These are phyloP conservation scores for Phenganax marumi DNA, from an alignment of 92 coral and sea anemone species.

Conservation along the genomic window DNA sequence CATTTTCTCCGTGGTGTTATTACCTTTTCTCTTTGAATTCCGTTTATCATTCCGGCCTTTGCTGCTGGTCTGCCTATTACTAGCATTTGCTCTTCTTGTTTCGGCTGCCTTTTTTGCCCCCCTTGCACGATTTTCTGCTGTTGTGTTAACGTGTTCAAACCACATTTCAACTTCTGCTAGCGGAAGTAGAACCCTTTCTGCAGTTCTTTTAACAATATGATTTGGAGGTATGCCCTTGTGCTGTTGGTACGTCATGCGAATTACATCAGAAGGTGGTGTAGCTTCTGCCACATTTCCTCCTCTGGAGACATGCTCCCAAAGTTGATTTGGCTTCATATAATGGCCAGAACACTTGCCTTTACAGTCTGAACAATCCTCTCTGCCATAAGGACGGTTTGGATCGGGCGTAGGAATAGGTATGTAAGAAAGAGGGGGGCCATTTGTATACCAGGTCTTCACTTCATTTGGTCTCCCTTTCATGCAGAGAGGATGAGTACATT, in stretches of 20 bases:
- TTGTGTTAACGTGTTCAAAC: slow-evolving; percentile 54
- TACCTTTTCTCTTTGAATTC: slow-evolving; percentile 12
- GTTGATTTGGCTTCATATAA: slow-evolving; percentile 51
- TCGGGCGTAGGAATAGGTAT: slow-evolving; percentile 43
- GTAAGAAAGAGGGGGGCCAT: slow-evolving; percentile 39
- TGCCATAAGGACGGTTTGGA: slow-evolving; percentile 36
- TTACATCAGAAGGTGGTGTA: slow-evolving; percentile 56
- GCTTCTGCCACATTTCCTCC: slow-evolving; percentile 55
- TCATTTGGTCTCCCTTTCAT: slow-evolving; percentile 1
- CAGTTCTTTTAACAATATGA: slow-evolving; percentile 38
- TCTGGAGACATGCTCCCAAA: slow-evolving; percentile 52
- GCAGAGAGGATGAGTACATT: slow-evolving; percentile 51
- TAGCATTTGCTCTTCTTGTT: slow-evolving; percentile 50
- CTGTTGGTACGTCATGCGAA: slow-evolving; percentile 47
- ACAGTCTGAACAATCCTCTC: slow-evolving; percentile 47
- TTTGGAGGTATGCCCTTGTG: slow-evolving; percentile 37
- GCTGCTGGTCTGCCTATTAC: slow-evolving; percentile 20
- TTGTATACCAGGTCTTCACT: background rate
- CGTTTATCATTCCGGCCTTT: slow-evolving; percentile 20
- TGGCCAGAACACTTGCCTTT: slow-evolving; percentile 49
- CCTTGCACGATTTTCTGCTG: slow-evolving; percentile 51
- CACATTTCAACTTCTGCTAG: slow-evolving; percentile 52
- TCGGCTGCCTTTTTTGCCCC: slow-evolving; percentile 57
- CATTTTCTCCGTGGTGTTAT: background rate
- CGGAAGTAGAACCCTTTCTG: slow-evolving; percentile 52